Percentiles rank a stretch among this genome's conserved stretches.
Evolutionary conservation across 2,797 vertebrate genomes (phyloP).

Genomic region (Ceyx erithaca): DNA sequence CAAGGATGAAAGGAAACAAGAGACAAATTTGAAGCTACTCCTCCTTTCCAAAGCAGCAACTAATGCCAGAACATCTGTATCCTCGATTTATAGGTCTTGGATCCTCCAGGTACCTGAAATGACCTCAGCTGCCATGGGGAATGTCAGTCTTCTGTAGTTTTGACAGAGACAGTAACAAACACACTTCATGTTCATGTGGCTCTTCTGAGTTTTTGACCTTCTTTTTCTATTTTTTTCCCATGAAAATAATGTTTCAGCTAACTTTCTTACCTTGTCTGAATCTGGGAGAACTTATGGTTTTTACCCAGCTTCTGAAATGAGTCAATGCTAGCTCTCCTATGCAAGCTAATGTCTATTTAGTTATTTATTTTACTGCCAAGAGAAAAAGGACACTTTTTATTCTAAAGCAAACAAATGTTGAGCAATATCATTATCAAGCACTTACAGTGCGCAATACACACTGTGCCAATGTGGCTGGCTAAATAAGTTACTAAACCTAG

Average conservation of each 20-base stretch:
- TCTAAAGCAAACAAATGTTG: background rate
- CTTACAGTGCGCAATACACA: background rate
- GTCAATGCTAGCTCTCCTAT: background rate
- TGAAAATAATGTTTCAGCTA: background rate
- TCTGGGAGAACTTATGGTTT: background rate
- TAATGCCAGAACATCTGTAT: background rate
- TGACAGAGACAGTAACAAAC: background rate
- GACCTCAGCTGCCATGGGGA: rapidly evolving
- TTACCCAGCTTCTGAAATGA: background rate
- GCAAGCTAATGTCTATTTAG: too few relatives aligned
- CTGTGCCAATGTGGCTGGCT: background rate
- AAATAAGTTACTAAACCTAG: background rate
- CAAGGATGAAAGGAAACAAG: background rate
- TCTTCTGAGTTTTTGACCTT: background rate
- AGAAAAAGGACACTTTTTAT: background rate
- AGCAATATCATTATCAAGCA: background rate
- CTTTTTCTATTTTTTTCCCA: background rate
- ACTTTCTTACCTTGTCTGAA: background rate
- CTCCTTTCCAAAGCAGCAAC: background rate
- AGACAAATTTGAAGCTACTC: background rate
- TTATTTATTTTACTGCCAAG: background rate
- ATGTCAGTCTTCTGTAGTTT: background rate
- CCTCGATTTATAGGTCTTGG: background rate
- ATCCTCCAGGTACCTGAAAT: background rate
- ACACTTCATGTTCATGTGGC: background rate